These are phyloP conservation scores for Ochlodes sylvanus DNA, from an alignment of 2,888 invertebrate species.

Conservation along the genomic window DNA sequence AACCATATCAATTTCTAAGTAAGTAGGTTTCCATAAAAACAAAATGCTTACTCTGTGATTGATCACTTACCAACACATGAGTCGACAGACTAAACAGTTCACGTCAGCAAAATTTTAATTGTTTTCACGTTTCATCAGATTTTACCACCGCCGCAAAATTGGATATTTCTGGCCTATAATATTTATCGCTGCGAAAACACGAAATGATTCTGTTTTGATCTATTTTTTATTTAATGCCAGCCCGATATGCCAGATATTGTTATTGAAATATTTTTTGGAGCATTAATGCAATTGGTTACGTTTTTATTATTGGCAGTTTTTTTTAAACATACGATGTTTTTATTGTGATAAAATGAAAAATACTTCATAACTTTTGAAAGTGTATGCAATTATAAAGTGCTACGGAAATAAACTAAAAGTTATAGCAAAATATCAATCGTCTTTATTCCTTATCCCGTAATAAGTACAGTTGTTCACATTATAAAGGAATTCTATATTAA, in stretches of 20 bases:
- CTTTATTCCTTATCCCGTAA: too few relatives aligned
- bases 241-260: not conserved
- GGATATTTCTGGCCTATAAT: not conserved
- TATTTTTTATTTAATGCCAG: not conserved
- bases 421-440: too few relatives aligned
- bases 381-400: too few relatives aligned
- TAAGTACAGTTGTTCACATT: too few relatives aligned
- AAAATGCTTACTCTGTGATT: too few relatives aligned
- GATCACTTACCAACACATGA: not conserved
- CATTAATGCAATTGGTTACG: not conserved
- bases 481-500: too few relatives aligned
- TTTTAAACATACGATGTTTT: too few relatives aligned
- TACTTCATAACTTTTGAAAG: too few relatives aligned
- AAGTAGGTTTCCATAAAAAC: too few relatives aligned
- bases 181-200: not conserved
- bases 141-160: constrained; percentile 28
- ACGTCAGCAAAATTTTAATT: constrained; percentile 19
- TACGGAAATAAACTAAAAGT: too few relatives aligned
- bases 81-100: not conserved
- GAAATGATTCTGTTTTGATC: not conserved
- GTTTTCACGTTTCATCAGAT: constrained; percentile 28
- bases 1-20: too few relatives aligned
- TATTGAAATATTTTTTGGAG: constrained; percentile 1
- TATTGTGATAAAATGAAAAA: too few relatives aligned
- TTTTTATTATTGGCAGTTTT: not conserved